A percentile compares a stretch with the other conserved stretches of the same genome.
Evolutionary conservation across 1,140 invertebrate species (phyloP).

Genomic region (Meloidogyne floridensis): DNA sequence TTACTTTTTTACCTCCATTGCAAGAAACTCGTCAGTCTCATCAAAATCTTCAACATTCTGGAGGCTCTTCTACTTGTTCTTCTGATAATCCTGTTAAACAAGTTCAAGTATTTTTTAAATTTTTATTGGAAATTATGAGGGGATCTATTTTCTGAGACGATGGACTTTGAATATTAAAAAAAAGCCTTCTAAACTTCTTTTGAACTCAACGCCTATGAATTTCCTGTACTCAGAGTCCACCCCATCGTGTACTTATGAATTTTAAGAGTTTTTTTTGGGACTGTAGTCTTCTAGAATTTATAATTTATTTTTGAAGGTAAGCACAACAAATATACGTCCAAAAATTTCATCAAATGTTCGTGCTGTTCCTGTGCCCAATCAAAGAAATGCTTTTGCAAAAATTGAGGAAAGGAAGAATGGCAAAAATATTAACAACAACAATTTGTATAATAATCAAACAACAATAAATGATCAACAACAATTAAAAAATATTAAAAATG

Average conservation of each 20-base stretch:
- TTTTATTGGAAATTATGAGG: no score
- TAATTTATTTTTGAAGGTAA: slow-evolving; percentile 28
- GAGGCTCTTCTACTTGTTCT: slow-evolving; percentile 35
- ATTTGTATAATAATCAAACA: background rate
- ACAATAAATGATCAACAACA: slow-evolving; percentile 16
- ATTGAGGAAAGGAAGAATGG: slow-evolving; percentile 56
- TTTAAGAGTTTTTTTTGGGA: no score
- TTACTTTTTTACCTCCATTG: slow-evolving; percentile 63
- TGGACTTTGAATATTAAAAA: no score
- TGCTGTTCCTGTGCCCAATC: slow-evolving; percentile 64
- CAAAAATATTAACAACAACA: background rate
- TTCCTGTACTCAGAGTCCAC: no score
- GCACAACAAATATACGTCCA: slow-evolving; percentile 23
- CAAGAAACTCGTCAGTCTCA: slow-evolving; percentile 31
- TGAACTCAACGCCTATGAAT: no score
- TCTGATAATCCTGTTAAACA: slow-evolving; percentile 58
- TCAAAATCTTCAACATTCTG: slow-evolving; percentile 45
- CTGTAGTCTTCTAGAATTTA: no score
- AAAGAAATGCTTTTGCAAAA: slow-evolving; percentile 57
- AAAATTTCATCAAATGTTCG: slow-evolving; percentile 35
- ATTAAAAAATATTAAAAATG: background rate
- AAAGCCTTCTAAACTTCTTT: no score
- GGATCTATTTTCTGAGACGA: no score
- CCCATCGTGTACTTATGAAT: no score
- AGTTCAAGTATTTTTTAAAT: slow-evolving; percentile 59